Percentiles rank a stretch among this genome's conserved stretches.
These are phyloP conservation scores for Sylvicola cinctus DNA, from an alignment of 2,888 invertebrate species.

Conservation along the genomic window DNA sequence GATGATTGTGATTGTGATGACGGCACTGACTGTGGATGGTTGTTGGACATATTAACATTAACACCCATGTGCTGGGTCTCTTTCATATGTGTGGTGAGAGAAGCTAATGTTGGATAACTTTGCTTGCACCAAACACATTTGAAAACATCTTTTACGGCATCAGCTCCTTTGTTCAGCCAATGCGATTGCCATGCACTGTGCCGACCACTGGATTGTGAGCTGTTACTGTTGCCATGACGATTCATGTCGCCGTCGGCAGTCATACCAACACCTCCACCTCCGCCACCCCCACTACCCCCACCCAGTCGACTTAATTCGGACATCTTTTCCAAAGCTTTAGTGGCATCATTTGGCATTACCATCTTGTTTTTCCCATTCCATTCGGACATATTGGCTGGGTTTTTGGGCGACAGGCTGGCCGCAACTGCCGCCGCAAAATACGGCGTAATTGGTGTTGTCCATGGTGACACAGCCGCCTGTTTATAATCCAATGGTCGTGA, in stretches of 20 bases:
- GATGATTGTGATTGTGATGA: constrained; percentile 19
- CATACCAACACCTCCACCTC: constrained; percentile 27
- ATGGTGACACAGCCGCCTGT: constrained; percentile 43
- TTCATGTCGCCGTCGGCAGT: constrained; percentile 5
- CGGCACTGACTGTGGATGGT: constrained; percentile 30
- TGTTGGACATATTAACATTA: constrained; percentile 46
- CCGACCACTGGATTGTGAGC: constrained; percentile 35
- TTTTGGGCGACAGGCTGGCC: constrained; percentile 54
- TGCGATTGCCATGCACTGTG: constrained; percentile 94
- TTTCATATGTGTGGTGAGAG: constrained; percentile 94
- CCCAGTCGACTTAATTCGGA: constrained; percentile 71
- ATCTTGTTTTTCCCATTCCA: constrained; percentile 71
- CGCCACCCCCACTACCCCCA: constrained; percentile 59
- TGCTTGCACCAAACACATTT: constrained; percentile 98
- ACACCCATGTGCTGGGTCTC: constrained; percentile 92
- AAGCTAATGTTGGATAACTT: constrained; percentile 83
- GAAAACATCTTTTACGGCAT: constrained; percentile 86
- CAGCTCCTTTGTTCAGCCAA: constrained; percentile 91
- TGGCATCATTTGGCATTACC: constrained; percentile 56
- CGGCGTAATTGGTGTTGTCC: constrained; percentile 62
- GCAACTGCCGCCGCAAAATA: constrained; percentile 63
- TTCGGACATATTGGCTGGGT: constrained; percentile 21
- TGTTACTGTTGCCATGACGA: constrained; percentile 6
- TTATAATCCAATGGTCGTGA: constrained; percentile 46
- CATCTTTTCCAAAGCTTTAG: constrained; percentile 80